phyloP scores from a whole-genome alignment of 2,113 vertebrate species.

The Tetrao urogallus region DNA sequence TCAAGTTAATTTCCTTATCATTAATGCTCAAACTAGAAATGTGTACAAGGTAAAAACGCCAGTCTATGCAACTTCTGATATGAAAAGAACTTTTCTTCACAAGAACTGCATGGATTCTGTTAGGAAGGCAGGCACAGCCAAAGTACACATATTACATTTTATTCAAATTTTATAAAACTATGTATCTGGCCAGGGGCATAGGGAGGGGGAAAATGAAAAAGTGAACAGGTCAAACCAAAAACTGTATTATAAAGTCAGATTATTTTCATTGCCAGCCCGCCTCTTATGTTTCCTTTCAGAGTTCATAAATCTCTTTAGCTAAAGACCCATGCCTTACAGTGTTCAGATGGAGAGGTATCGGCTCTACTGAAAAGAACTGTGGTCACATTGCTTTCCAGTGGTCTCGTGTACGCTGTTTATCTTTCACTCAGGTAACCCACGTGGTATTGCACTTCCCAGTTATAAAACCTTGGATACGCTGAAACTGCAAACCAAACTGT shows the following conservation, averaged over 20 bases:
- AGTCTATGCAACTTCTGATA: background rate
- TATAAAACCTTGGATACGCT: background rate
- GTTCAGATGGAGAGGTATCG: background rate
- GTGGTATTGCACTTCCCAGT: background rate
- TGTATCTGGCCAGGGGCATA: background rate
- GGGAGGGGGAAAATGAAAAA: background rate
- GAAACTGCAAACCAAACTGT: background rate
- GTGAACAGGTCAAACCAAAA: background rate
- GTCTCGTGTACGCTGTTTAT: background rate
- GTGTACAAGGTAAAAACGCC: background rate
- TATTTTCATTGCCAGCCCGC: background rate
- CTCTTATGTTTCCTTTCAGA: constrained; percentile 10
- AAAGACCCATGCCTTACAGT: constrained; percentile 11
- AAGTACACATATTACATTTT: background rate
- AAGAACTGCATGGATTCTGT: background rate
- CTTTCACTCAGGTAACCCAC: background rate
- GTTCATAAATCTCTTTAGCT: background rate
- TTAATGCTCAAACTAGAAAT: background rate
- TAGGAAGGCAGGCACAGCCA: background rate
- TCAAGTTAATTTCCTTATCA: background rate
- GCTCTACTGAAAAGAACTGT: background rate
- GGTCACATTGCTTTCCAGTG: background rate
- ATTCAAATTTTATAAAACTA: constrained; percentile 17
- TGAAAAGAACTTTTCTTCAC: background rate
- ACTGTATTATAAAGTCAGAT: background rate